Evolutionary conservation across 1,140 invertebrate species (phyloP).

Genomic region (Ips nitidus): DNA sequence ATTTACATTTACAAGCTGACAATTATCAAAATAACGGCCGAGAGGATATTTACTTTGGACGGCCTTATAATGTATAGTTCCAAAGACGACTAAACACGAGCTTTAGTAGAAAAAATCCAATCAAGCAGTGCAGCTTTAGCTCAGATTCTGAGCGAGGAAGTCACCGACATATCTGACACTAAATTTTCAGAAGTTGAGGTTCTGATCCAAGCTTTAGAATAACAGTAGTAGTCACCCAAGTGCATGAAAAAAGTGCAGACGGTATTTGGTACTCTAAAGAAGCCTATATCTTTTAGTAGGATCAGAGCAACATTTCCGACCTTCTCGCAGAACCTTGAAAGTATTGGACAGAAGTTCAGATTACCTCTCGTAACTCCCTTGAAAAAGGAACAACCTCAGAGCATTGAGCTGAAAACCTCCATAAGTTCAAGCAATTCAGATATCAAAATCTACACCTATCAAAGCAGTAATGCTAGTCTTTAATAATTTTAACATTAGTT

Average conservation of each 20-base stretch:
- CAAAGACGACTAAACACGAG: neutral
- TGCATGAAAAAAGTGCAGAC: slow-evolving; percentile 16
- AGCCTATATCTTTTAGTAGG: no score
- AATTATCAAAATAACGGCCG: no score
- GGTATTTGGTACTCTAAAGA: slow-evolving; percentile 21
- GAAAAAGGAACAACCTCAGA: neutral
- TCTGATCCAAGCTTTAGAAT: slow-evolving; percentile 34
- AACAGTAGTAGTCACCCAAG: slow-evolving; percentile 21
- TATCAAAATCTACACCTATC: no score
- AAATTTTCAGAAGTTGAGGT: slow-evolving; percentile 12
- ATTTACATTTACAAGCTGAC: no score
- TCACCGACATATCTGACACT: slow-evolving; percentile 6
- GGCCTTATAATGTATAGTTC: no score
- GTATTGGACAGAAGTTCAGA: slow-evolving; percentile 6
- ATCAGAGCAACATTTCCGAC: neutral
- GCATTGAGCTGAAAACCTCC: no score
- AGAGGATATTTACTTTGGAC: no score
- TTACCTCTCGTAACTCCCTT: neutral
- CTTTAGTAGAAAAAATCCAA: slow-evolving; percentile 9
- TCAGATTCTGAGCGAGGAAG: neutral
- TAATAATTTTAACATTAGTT: no score
- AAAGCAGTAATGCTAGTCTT: no score
- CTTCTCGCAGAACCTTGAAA: slow-evolving; percentile 9
- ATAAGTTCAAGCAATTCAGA: no score
- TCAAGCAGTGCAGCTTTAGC: slow-evolving; percentile 3